Percentiles rank a stretch among this genome's conserved stretches.
Conservation (phyloP, 2,888 invertebrate genomes). For the Volucella inflata region DNA sequence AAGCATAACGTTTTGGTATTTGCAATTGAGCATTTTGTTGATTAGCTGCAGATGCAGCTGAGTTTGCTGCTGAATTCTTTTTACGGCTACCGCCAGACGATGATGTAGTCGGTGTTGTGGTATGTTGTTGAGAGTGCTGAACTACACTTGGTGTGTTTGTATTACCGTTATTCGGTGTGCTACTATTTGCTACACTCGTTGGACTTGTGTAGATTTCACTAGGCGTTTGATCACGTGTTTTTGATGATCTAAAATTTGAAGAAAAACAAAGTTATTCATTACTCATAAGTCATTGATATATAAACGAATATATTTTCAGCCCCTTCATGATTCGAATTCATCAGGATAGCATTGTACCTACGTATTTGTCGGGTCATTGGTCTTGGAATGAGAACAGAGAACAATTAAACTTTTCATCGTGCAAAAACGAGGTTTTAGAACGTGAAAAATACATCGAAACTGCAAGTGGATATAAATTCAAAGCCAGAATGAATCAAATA, state of each 20-base stretch:
- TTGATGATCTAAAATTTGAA: constrained; percentile 77
- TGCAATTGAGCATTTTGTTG: constrained; percentile 80
- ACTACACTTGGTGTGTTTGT: constrained; percentile 59
- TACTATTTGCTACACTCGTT: constrained; percentile 77
- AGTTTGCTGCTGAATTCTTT: constrained; percentile 61
- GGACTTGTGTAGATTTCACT: constrained; percentile 80
- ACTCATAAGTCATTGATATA: constrained; percentile 8
- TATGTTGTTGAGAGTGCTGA: constrained; percentile 63
- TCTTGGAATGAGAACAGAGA: constrained; percentile 79
- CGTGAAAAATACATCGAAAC: constrained; percentile 77
- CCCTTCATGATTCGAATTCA: constrained; percentile 79
- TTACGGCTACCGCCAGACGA: constrained; percentile 57
- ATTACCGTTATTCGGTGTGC: constrained; percentile 77
- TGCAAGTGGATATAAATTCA: constrained; percentile 79
- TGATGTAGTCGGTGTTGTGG: constrained; percentile 52
- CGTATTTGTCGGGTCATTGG: constrained; percentile 81
- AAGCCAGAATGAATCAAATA: constrained; percentile 78
- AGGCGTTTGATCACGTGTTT: constrained; percentile 80
- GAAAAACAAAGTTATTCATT: background rate
- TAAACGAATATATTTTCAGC: background rate
- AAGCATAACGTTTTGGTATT: constrained; percentile 90
- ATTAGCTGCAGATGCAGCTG: constrained; percentile 71
- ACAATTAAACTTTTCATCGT: constrained; percentile 77
- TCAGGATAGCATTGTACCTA: constrained; percentile 78
- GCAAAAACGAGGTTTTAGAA: constrained; percentile 67